Conservation (phyloP, 2,113 vertebrate genomes). For the Laticauda laticaudata region DNA sequence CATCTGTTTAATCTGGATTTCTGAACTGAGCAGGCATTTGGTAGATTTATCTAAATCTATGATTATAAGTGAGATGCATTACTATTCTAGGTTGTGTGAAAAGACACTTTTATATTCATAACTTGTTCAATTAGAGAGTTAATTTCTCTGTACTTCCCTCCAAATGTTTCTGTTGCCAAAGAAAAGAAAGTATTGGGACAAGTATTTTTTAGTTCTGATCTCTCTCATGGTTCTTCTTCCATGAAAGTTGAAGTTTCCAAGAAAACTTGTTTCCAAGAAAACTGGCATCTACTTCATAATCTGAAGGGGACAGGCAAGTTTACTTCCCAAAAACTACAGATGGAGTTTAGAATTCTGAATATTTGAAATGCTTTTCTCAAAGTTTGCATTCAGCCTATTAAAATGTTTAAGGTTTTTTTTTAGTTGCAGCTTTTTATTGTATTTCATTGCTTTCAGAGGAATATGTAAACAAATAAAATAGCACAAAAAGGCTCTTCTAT, state of each 20-base stretch:
- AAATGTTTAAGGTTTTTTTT: neutral
- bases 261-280: neutral
- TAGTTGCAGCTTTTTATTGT: neutral
- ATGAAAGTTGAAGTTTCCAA: neutral
- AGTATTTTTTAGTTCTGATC: neutral
- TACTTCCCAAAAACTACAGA: neutral
- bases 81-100: neutral
- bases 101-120: neutral
- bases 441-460: neutral
- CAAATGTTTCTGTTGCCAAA: neutral
- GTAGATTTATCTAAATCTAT: neutral
- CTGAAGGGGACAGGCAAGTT: neutral
- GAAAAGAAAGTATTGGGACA: neutral
- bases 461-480: neutral
- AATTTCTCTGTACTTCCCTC: neutral
- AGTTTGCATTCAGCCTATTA: neutral
- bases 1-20: neutral
- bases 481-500: neutral
- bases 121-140: neutral
- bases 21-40: neutral
- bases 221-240: neutral
- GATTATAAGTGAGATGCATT: neutral
- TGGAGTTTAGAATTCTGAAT: neutral
- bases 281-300: neutral
- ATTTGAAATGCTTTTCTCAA: neutral